These are phyloP conservation scores for Antigone vipio DNA, from an alignment of 2,113 vertebrate genomes.

Conservation along the genomic window DNA sequence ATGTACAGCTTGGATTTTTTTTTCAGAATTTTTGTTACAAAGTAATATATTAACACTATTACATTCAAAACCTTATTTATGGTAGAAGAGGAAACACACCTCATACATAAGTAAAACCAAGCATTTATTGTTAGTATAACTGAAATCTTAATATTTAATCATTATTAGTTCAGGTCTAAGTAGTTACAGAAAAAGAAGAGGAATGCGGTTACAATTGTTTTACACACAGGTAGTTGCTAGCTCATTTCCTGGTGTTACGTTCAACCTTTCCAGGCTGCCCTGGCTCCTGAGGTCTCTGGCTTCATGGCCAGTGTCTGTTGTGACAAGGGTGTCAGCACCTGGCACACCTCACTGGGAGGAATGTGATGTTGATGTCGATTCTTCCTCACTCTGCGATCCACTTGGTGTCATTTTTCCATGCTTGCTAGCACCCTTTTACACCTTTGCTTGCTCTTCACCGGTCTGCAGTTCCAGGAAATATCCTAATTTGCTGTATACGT, in stretches of 20 bases:
- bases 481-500: neutral
- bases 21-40: neutral
- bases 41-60: neutral
- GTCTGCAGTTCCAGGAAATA: neutral
- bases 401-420: neutral
- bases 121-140: neutral
- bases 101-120: neutral
- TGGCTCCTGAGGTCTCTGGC: neutral
- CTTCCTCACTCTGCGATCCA: fast-evolving
- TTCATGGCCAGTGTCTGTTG: neutral
- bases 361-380: neutral
- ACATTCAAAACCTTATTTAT: neutral
- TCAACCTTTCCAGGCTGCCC: neutral
- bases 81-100: neutral
- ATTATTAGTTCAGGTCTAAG: neutral
- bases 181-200: neutral
- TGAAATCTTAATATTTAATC: neutral
- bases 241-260: neutral
- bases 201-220: neutral
- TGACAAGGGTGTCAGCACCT: neutral
- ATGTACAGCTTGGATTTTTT: neutral
- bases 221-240: fast-evolving
- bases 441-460: neutral
- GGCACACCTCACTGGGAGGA: neutral
- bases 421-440: neutral